A percentile compares a stretch with the other conserved stretches of the same genome.
Conservation (phyloP, 1,140 invertebrate genomes). For the Armadillidium nasatum region DNA sequence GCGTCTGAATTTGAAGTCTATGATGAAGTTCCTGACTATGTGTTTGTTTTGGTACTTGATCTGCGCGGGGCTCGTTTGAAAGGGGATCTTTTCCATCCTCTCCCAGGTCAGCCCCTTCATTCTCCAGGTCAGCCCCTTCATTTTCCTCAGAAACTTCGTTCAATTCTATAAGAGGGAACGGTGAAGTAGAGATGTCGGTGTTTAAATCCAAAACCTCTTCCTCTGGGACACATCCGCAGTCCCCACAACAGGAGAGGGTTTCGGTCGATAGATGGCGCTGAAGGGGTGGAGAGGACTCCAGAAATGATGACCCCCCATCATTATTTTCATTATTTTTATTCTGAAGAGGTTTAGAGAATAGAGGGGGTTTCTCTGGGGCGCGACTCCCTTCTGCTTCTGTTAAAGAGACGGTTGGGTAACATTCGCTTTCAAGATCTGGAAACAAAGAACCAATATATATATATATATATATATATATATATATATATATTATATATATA, state of each 20-base stretch:
- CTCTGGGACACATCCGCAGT: background rate
- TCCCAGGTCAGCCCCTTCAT: too few relatives aligned
- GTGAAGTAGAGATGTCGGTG: background rate
- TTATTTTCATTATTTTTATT: background rate
- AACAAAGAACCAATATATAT: background rate
- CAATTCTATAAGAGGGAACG: background rate
- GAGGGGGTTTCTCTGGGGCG: background rate
- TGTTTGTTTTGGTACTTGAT: too few relatives aligned
- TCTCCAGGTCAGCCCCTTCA: background rate
- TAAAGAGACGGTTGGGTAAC: slow-evolving; percentile 23
- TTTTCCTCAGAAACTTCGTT: background rate
- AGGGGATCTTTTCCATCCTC: too few relatives aligned
- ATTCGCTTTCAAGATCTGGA: slow-evolving; percentile 25
- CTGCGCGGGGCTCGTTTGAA: too few relatives aligned
- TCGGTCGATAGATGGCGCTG: background rate
- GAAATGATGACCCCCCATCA: background rate
- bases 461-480: slow-evolving; percentile 13
- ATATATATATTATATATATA: background rate
- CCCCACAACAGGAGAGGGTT: background rate
- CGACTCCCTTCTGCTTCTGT: slow-evolving; percentile 18
- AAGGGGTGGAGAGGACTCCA: background rate
- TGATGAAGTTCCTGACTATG: too few relatives aligned
- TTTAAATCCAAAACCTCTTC: background rate
- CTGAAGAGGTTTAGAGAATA: background rate
- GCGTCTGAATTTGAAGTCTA: too few relatives aligned